These are phyloP conservation scores for Seriola rivoliana DNA, from an alignment of 2,113 vertebrate species.

Conservation along the genomic window DNA sequence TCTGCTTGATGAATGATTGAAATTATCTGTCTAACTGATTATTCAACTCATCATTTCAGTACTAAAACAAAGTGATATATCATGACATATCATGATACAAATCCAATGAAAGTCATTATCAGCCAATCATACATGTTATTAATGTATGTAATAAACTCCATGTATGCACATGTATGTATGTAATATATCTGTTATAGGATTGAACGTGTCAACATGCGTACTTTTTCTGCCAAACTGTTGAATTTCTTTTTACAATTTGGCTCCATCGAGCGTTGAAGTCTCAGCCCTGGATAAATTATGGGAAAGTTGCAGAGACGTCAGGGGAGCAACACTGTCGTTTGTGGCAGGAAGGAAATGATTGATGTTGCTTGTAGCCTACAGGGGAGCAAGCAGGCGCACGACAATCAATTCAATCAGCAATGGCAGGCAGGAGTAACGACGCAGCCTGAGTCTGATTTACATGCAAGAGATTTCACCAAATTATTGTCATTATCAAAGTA, in stretches of 20 bases:
- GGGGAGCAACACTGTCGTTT: slow-evolving; percentile 46
- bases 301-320: slow-evolving; percentile 53
- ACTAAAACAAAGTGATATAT: no score
- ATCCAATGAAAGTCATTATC: neutral
- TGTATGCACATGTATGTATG: neutral
- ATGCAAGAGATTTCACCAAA: slow-evolving; percentile 29
- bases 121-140: neutral
- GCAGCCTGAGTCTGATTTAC: slow-evolving; percentile 45
- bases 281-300: slow-evolving; percentile 53
- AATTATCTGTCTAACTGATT: no score
- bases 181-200: neutral
- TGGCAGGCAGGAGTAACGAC: slow-evolving; percentile 49
- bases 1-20: no score
- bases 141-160: neutral
- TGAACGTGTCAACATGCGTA: slow-evolving; percentile 20
- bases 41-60: no score
- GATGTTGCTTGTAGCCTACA: slow-evolving; percentile 72
- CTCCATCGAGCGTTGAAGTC: slow-evolving; percentile 2
- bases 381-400: slow-evolving; percentile 45
- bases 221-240: slow-evolving; percentile 3
- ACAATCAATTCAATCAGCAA: slow-evolving; percentile 65
- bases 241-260: slow-evolving; percentile 23
- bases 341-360: slow-evolving; percentile 57
- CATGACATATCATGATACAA: no score
- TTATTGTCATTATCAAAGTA: slow-evolving; percentile 55